Evolutionary conservation across 2,888 invertebrate genomes (phyloP), one percentile per base, ranked within the genome.

Genomic region (Polymixis flavicincta): DNA sequence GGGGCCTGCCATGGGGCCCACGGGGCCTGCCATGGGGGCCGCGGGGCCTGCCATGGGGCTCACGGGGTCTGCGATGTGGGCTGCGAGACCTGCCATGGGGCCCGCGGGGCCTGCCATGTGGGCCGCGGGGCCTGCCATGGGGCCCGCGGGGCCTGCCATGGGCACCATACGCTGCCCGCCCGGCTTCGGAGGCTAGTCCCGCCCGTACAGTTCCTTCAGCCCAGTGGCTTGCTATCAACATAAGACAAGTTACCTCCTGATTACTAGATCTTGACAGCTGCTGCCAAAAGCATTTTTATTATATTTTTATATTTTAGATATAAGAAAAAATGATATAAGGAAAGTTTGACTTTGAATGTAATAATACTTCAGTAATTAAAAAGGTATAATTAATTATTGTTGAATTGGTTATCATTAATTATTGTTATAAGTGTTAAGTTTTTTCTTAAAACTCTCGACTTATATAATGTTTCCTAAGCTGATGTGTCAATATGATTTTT

Each of bases 161-260:
- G 60, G 42, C 7, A 25, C 37, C 64, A 37, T 80, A n/a, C 81
- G 74, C 8, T 78, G 85, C 32, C 90, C 89, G 45, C 88, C 90
- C 48, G 90, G 90, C 14, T 88, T 89, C 52, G 76, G 88, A 67
- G 25, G 28, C 6, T 76, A 83, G 67, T 22, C 17, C 3, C 8
- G 17, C 8, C 9, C 22, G n/a, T 22, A 22, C 25, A 1, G 50
- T 7, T 48, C 37, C 14, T 55, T 8, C 2, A 14, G 14, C 42
- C 11, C 25, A 14, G 68, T 66, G 70, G 57, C 50, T 66, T 45
- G 19, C 32, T 50, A 22, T 19, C 6, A 17, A 5, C n/a, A 37
- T 42, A 22, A 28, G 54, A 55, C 19, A 54, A 45, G 17, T 28
- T 80, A 80, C 76, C 81, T 84, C 81, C 0, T 11, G 7, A 55